Conservation (phyloP, 2,888 invertebrate genomes). For the Dioctria linearis region DNA sequence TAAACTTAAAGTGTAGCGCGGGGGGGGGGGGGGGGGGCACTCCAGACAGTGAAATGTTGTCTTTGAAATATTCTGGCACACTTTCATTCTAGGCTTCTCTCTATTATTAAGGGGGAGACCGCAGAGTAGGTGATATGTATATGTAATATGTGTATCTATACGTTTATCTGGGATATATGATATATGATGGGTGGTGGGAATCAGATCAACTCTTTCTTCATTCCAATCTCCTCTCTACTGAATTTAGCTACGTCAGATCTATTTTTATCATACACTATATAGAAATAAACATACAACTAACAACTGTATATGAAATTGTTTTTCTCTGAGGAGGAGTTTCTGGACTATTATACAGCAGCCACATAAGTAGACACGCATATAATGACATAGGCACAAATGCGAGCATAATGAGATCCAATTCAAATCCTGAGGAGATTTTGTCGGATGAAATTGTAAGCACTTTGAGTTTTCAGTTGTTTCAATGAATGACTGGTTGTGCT, state of each 20-base stretch:
- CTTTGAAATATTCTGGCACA: conserved; percentile 41
- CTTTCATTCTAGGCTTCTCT: conserved; percentile 16
- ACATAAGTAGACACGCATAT: no score
- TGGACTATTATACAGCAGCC: not conserved
- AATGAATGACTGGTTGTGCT: no score
- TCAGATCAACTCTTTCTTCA: not conserved
- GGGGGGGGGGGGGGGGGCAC: no score
- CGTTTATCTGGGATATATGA: not conserved
- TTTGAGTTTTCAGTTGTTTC: no score
- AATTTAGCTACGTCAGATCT: conserved; percentile 14
- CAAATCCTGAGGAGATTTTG: not conserved
- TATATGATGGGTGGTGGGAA: not conserved
- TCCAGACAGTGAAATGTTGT: conserved; percentile 1
- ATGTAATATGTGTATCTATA: no score
- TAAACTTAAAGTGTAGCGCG: conserved; percentile 7
- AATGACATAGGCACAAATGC: no score
- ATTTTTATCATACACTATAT: not conserved
- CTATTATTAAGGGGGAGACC: conserved; percentile 9
- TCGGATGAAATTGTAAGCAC: not conserved
- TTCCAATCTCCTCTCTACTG: not conserved
- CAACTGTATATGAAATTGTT: no score
- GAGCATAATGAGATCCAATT: conserved; percentile 1
- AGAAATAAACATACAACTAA: no score
- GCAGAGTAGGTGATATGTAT: not conserved
- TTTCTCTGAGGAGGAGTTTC: not conserved